Evolutionary conservation across 2,113 vertebrate genomes (phyloP).

Genomic region (Sinocyclocheilus maitianheensis): DNA sequence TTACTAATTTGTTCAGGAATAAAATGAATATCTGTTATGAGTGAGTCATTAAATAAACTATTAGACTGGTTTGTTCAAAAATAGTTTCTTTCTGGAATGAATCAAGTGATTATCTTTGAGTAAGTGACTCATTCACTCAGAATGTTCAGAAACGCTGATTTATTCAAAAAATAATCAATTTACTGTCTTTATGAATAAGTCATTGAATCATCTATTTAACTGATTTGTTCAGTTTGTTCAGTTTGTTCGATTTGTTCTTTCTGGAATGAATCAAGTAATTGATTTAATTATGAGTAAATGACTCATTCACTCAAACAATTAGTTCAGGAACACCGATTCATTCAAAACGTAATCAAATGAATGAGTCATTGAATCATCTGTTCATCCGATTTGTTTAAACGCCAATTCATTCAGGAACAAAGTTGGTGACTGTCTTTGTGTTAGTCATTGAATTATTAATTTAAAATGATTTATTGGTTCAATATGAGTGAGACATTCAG

Average conservation of each 20-base stretch:
- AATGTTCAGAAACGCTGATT: too few relatives aligned
- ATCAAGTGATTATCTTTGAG: too few relatives aligned
- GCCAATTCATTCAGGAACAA: not conserved
- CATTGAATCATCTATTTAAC: not conserved
- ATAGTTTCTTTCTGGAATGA: too few relatives aligned
- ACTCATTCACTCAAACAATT: not conserved
- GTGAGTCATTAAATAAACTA: too few relatives aligned
- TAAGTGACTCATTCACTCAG: too few relatives aligned
- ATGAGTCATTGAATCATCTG: not conserved
- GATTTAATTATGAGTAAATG: not conserved
- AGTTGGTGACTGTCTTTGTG: not conserved
- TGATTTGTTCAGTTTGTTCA: not conserved
- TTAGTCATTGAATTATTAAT: not conserved
- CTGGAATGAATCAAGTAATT: not conserved
- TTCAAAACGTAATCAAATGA: not conserved
- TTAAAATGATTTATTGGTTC: not conserved
- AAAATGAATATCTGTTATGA: too few relatives aligned
- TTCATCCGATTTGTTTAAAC: not conserved
- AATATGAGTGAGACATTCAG: not conserved
- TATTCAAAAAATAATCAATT: too few relatives aligned
- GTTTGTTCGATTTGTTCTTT: not conserved
- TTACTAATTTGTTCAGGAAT: too few relatives aligned
- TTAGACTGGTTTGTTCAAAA: too few relatives aligned
- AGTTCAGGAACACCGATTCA: not conserved
- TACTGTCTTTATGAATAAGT: too few relatives aligned